phyloP scores from a whole-genome alignment of 2,113 vertebrate genomes.

The Callopanchax toddi region DNA sequence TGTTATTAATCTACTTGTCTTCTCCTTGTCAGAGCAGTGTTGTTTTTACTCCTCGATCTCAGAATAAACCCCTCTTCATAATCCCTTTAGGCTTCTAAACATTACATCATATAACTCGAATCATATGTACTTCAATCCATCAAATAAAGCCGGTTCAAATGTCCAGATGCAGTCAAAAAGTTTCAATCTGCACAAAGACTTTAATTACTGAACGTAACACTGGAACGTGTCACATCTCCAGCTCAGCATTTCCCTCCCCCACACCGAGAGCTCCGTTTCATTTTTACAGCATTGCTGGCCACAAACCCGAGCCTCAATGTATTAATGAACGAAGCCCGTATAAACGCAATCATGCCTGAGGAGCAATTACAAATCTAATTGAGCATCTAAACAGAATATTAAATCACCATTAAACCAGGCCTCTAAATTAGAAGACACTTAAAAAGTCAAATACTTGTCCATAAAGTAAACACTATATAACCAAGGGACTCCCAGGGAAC shows the following conservation, averaged over 20 bases:
- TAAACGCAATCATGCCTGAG: constrained; percentile 77
- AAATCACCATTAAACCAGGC: constrained; percentile 68
- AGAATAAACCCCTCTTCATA: constrained; percentile 44
- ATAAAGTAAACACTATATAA: constrained; percentile 66
- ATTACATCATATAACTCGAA: constrained; percentile 35
- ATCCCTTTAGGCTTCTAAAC: constrained; percentile 19
- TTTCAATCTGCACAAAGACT: constrained; percentile 28
- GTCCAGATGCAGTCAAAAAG: constrained; percentile 22
- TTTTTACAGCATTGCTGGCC: constrained; percentile 75
- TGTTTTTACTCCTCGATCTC: constrained; percentile 30
- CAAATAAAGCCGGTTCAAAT: constrained; percentile 21
- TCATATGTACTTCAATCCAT: constrained; percentile 41
- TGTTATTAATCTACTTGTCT: constrained; percentile 30
- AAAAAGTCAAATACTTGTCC: constrained; percentile 67
- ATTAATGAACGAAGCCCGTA: constrained; percentile 79
- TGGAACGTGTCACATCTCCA: constrained; percentile 37
- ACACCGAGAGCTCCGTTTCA: constrained; percentile 68
- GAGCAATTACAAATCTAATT: constrained; percentile 80
- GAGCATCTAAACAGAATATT: constrained; percentile 79
- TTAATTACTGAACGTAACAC: constrained; percentile 13
- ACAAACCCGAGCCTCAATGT: constrained; percentile 59
- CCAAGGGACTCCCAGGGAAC: constrained; percentile 21
- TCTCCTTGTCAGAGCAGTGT: constrained; percentile 33
- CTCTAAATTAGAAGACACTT: constrained; percentile 73
- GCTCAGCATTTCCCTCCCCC: constrained; percentile 44